A percentile compares a stretch with the other conserved stretches of the same genome.
These are phyloP conservation scores for Notarius lentiginosus DNA, from an alignment of 2,113 vertebrate species.

Conservation along the genomic window DNA sequence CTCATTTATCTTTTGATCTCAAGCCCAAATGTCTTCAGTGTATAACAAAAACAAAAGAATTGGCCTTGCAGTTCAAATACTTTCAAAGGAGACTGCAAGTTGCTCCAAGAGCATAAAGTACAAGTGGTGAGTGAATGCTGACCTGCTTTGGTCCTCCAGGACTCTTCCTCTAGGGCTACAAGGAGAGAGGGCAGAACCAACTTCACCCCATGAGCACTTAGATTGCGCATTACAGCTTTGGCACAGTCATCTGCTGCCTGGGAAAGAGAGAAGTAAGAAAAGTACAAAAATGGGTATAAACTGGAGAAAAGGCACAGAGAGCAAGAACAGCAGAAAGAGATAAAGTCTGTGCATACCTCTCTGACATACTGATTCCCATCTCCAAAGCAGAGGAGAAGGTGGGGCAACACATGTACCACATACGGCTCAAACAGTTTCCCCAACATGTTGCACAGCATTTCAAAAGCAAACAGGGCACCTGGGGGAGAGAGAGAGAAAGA, in stretches of 20 bases:
- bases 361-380: conserved; percentile 97
- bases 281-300: neutral
- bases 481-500: neutral
- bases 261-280: neutral
- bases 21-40: neutral
- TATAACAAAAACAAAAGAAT: neutral
- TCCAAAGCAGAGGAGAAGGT: conserved; percentile 94
- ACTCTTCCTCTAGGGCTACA: conserved; percentile 94
- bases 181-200: conserved; percentile 93
- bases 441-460: conserved; percentile 98
- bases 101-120: neutral
- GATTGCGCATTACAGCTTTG: conserved; percentile 97
- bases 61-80: neutral
- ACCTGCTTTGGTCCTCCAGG: conserved; percentile 99
- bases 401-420: conserved; percentile 94
- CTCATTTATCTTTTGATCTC: neutral
- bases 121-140: conserved; percentile 4
- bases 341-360: conserved; percentile 77
- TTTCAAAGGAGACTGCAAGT: neutral
- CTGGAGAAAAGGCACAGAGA: neutral
- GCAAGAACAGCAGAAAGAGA: neutral
- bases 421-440: conserved; percentile 98
- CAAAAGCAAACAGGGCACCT: conserved; percentile 96
- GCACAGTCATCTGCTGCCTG: conserved; percentile 98
- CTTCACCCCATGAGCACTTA: conserved; percentile 97